Conservation (phyloP, 2,113 vertebrate species). For the Laticauda colubrina region DNA sequence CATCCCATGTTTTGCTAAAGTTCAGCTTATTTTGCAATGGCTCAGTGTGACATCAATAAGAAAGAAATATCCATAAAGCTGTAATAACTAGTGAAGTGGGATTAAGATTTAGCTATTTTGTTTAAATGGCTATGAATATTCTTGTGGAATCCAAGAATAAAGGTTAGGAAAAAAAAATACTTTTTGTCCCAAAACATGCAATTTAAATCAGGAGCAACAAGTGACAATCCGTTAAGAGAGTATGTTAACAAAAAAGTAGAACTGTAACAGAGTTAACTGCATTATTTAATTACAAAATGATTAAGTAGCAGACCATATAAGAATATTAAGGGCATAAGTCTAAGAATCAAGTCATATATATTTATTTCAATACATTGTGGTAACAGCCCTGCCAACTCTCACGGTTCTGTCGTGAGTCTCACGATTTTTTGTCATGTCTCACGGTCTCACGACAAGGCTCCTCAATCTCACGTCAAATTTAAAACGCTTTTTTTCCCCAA, state of each 20-base stretch:
- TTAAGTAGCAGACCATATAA: neutral
- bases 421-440: no score
- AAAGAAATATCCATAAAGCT: conserved; percentile 58
- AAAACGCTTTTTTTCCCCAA: no score
- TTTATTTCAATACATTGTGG: neutral
- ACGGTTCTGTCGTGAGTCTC: no score
- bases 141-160: conserved; percentile 41
- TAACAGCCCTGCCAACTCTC: neutral
- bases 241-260: neutral
- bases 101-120: conserved; percentile 18
- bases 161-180: conserved; percentile 31
- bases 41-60: conserved; percentile 47
- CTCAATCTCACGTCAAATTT: no score
- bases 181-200: conserved; percentile 44
- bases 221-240: conserved; percentile 12
- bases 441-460: no score
- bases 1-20: conserved; percentile 43
- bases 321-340: neutral
- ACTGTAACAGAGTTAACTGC: neutral
- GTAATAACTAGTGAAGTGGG: conserved; percentile 51
- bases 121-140: conserved; percentile 25
- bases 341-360: neutral
- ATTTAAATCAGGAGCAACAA: conserved; percentile 31
- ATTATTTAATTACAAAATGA: conserved; percentile 1
- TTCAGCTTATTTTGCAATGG: conserved; percentile 48